These are phyloP conservation scores for Drosophila albomicans DNA, from an alignment of 1,140 invertebrate species.

Conservation along the genomic window DNA sequence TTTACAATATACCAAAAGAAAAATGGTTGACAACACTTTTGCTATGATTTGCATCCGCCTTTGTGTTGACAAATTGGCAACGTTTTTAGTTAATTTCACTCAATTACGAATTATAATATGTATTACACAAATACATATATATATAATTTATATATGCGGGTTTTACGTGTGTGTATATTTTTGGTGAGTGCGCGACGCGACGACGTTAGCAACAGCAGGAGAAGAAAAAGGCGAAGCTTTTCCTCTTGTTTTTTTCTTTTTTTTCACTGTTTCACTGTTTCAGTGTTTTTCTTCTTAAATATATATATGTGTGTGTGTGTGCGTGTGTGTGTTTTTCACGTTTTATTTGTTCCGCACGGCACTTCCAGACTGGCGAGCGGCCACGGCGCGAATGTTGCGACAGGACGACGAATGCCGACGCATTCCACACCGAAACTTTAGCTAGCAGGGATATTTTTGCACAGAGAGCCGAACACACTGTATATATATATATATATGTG, in stretches of 20 bases:
- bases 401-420: constrained; percentile 66
- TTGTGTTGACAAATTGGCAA: constrained; percentile 27
- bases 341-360: constrained; percentile 65
- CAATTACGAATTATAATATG: background rate
- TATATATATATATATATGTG: background rate
- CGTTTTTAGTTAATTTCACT: constrained; percentile 34
- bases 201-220: constrained; percentile 54
- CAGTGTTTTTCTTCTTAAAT: too few species aligned
- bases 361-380: constrained; percentile 78
- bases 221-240: constrained; percentile 48
- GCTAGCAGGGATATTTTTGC: constrained; percentile 75
- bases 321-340: constrained; percentile 10
- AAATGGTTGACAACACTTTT: constrained; percentile 39
- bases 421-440: constrained; percentile 56
- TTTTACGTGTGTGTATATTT: constrained; percentile 33
- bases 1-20: background rate
- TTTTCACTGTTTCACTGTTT: background rate
- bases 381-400: constrained; percentile 73
- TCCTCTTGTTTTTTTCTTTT: constrained; percentile 34
- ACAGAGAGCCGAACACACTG: constrained; percentile 21
- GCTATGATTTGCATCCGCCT: constrained; percentile 4
- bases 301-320: too few species aligned
- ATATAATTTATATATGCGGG: constrained; percentile 42
- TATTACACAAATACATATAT: constrained; percentile 18
- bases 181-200: background rate